Conservation (phyloP, 2,797 vertebrate species). For the Serranus cabrilla region DNA sequence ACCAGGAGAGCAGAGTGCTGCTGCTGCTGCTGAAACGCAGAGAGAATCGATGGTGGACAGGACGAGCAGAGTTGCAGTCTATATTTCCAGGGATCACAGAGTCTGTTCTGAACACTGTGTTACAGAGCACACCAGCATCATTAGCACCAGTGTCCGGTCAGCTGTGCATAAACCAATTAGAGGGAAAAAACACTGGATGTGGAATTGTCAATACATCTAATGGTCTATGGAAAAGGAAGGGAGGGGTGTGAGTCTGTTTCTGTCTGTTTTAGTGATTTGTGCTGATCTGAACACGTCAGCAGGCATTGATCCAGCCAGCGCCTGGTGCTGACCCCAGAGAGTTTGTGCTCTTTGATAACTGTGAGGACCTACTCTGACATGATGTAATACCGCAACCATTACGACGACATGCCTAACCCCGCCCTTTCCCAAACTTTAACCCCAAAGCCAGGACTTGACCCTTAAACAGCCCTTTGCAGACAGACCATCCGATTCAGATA, state of each 20-base stretch:
- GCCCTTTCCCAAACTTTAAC: neutral
- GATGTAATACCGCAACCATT: too few relatives aligned
- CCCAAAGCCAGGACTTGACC: neutral
- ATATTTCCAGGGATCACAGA: constrained; percentile 59
- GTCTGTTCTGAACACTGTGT: constrained; percentile 57
- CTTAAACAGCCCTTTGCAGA: neutral
- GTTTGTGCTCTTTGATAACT: constrained; percentile 11
- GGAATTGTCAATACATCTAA: constrained; percentile 76
- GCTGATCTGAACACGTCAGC: constrained; percentile 58
- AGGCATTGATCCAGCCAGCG: constrained; percentile 56
- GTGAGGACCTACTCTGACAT: neutral
- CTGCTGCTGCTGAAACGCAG: constrained; percentile 20
- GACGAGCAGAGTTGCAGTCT: constrained; percentile 55
- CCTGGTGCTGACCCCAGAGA: constrained; percentile 39
- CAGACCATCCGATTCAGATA: too few relatives aligned
- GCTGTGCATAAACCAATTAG: constrained; percentile 74
- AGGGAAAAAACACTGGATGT: constrained; percentile 60
- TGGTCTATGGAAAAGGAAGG: constrained; percentile 46
- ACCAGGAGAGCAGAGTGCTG: constrained; percentile 18
- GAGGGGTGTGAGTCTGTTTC: neutral
- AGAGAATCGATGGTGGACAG: constrained; percentile 73
- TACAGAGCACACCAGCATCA: constrained; percentile 40
- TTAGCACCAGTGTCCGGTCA: constrained; percentile 54
- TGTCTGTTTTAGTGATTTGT: constrained; percentile 57
- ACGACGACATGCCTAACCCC: neutral